phyloP scores from a whole-genome alignment of 1,140 invertebrate species.

The Hycleus phaleratus region DNA sequence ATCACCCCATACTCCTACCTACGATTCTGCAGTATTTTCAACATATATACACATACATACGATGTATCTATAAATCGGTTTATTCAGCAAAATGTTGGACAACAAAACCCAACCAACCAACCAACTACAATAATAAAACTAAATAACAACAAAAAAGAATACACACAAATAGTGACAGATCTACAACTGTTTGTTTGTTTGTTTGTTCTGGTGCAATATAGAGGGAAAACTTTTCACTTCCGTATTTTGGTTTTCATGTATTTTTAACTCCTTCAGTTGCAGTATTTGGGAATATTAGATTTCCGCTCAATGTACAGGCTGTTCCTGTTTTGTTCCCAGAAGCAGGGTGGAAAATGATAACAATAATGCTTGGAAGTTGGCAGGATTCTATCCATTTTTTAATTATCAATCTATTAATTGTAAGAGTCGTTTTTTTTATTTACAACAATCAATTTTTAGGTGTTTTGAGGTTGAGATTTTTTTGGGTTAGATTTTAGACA shows the following conservation, averaged over 20 bases:
- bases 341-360: too few species aligned
- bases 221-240: conserved; percentile 11
- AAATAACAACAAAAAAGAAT: neutral
- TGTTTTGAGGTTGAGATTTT: too few species aligned
- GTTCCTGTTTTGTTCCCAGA: too few species aligned
- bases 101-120: neutral
- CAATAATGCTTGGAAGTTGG: too few species aligned
- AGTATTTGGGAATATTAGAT: neutral
- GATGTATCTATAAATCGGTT: conserved; percentile 6
- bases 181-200: neutral
- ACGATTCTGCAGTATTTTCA: conserved; percentile 7
- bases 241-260: conserved; percentile 4
- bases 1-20: too few species aligned
- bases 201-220: neutral
- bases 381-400: too few species aligned
- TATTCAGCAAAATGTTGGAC: conserved; percentile 13
- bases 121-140: conserved; percentile 10
- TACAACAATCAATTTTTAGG: too few species aligned
- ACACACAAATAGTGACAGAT: conserved; percentile 4
- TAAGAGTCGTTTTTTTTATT: too few species aligned
- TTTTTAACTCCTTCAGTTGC: conserved; percentile 1
- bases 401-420: too few species aligned
- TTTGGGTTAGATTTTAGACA: too few species aligned
- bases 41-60: neutral
- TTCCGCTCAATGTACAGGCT: too few species aligned